A percentile compares a stretch with the other conserved stretches of the same genome.
phyloP scores from a whole-genome alignment of 2,797 vertebrate species.

The Coranthus polyacanthus region DNA sequence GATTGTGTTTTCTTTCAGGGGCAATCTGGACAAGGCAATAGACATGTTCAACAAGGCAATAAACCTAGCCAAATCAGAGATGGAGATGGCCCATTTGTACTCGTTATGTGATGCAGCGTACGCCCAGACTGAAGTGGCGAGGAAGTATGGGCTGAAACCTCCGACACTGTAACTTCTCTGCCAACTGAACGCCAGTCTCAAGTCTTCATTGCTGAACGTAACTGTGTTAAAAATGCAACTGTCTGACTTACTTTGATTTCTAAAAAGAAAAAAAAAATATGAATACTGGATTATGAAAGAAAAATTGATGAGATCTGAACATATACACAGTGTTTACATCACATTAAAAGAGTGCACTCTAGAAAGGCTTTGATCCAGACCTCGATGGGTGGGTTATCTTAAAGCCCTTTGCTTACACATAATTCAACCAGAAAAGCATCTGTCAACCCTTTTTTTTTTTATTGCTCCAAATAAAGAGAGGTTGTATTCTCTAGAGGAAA shows the following conservation, averaged over 20 bases:
- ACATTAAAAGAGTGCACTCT: slow-evolving; percentile 44
- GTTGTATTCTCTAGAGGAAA: neutral
- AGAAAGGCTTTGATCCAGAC: slow-evolving; percentile 14
- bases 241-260: slow-evolving; percentile 70
- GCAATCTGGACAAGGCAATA: slow-evolving; percentile 98
- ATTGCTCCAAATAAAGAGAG: slow-evolving; percentile 22
- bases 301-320: slow-evolving; percentile 45
- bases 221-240: slow-evolving; percentile 71
- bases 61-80: slow-evolving; percentile 98
- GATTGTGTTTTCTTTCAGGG: slow-evolving; percentile 81
- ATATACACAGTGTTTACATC: slow-evolving; percentile 64
- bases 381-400: slow-evolving; percentile 1
- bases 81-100: slow-evolving; percentile 99
- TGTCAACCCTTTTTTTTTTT: slow-evolving; percentile 27
- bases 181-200: slow-evolving; percentile 45
- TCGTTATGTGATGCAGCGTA: slow-evolving; percentile 98
- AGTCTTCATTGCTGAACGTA: slow-evolving; percentile 66
- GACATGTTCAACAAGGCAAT: slow-evolving; percentile 99
- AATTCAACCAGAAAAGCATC: slow-evolving; percentile 22
- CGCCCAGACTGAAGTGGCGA: slow-evolving; percentile 98
- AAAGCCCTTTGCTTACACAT: slow-evolving; percentile 16
- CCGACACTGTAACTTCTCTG: slow-evolving; percentile 89
- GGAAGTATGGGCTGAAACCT: slow-evolving; percentile 98
- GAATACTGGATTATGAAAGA: slow-evolving; percentile 41
- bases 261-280: slow-evolving; percentile 39